These are phyloP conservation scores for Porites rus DNA, from an alignment of 92 coral and sea anemone genomes.

Conservation along the genomic window DNA sequence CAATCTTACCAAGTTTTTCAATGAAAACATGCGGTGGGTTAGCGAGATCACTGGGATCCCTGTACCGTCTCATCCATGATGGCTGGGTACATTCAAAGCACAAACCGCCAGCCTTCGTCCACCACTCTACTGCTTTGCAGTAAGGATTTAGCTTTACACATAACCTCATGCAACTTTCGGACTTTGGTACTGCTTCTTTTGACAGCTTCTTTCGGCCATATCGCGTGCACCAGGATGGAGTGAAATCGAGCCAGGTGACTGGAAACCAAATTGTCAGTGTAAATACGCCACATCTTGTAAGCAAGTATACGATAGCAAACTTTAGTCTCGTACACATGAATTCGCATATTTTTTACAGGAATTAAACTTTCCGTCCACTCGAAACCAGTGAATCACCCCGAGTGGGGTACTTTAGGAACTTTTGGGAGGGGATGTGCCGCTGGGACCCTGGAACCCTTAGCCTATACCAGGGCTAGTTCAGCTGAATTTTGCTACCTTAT, in stretches of 20 bases:
- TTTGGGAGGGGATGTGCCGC: too few species aligned
- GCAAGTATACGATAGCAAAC: not conserved
- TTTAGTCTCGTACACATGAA: not conserved
- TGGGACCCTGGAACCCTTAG: too few species aligned
- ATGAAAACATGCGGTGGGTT: slow-evolving; percentile 19
- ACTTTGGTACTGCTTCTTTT: not conserved
- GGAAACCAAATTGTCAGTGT: not conserved
- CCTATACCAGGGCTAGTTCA: too few species aligned
- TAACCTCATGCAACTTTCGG: not conserved
- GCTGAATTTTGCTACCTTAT: too few species aligned
- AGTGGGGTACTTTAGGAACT: too few species aligned
- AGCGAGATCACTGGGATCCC: not conserved
- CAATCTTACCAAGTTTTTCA: not conserved
- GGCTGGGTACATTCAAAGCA: slow-evolving; percentile 19
- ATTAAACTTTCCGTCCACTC: too few species aligned
- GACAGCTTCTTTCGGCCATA: not conserved
- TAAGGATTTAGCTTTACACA: slow-evolving; percentile 4
- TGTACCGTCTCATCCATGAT: not conserved
- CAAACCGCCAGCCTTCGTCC: not conserved
- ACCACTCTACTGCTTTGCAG: slow-evolving; percentile 17
- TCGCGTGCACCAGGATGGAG: slow-evolving; percentile 1
- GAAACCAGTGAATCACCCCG: too few species aligned
- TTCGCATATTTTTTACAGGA: not conserved
- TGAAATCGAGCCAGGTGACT: not conserved
- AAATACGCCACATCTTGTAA: too few species aligned